Base-by-base conservation (phyloP, 2,113 vertebrate genomes). In the Sarotherodon lohbergeri region DNA sequence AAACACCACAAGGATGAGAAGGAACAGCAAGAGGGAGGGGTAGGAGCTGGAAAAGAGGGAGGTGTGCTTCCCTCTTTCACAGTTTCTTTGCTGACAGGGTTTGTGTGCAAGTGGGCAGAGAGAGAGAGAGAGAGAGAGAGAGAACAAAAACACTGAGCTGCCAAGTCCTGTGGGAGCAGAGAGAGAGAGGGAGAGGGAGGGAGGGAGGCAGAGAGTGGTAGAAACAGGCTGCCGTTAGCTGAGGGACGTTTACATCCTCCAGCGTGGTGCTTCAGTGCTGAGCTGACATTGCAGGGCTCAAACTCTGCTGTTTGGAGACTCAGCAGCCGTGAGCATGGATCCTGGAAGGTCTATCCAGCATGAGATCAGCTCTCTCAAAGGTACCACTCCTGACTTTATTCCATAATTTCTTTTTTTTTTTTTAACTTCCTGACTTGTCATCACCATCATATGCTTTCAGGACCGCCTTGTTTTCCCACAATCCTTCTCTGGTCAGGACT, bases 341-440 rank as follows among this genome's bases (percentile, higher is more conserved):
- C 91, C 95, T n/a, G 95, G 94, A 4, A 93, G 98, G 88, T 98
- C 97, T 83, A 98, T 98, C 92, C 98, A 98, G 95, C 96, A 97
- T 3, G 98, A 98, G 96, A 98, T 98, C 97, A 97, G 94, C 95
- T 98, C 98, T 83, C 97, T 98, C 9, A 98, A 98, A 98, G 98
- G 98, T 98, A 97, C 90, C 50, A 43, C 55, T 84, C 86, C 29
- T 3, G 11, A 34, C 73, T 82, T 86, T 68, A n/a, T 54, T 80
- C 6, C 34, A 39, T 66, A 66, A 68, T 68, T 39, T 39, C 34
- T 63, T 36, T 36, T 1, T 5, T 1, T 5, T 27, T 46, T 48
- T 48, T 48, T 1, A 46, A 16, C 57, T 68, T 81, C 87, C 78
- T 90, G 32, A 76, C 52, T 43, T 36, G 24, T 80, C 84, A 80